Conservation (phyloP, 2,888 invertebrate genomes). For the Himalopsyche anomala region DNA sequence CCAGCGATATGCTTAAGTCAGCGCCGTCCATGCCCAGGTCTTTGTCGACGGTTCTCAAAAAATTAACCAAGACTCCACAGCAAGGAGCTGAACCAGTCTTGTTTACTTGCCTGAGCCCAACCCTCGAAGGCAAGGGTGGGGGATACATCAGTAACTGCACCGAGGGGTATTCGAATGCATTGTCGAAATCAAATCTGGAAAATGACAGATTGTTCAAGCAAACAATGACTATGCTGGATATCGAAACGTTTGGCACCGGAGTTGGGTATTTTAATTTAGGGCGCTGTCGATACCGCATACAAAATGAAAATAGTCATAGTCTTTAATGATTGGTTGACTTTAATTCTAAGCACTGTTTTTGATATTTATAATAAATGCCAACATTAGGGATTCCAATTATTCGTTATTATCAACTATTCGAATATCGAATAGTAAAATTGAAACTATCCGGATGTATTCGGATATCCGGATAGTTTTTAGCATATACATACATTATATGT, state of each 20-base stretch:
- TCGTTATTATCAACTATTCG: too few species aligned
- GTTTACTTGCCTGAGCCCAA: conserved; percentile 85
- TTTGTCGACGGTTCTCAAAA: conserved; percentile 82
- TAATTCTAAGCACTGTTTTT: too few species aligned
- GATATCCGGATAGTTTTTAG: too few species aligned
- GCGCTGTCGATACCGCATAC: too few species aligned
- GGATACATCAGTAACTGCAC: conserved; percentile 66
- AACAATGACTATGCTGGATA: conserved; percentile 78
- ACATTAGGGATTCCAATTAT: too few species aligned
- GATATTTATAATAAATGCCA: too few species aligned
- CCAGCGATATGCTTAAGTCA: conserved; percentile 86
- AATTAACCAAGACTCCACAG: conserved; percentile 77
- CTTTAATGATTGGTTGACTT: too few species aligned
- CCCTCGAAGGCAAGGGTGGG: conserved; percentile 70
- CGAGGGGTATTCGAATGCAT: conserved; percentile 76
- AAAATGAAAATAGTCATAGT: too few species aligned
- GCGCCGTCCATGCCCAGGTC: conserved; percentile 82
- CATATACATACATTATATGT: too few species aligned
- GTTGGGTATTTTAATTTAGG: background rate
- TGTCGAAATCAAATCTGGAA: conserved; percentile 77
- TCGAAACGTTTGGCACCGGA: background rate
- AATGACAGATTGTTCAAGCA: conserved; percentile 83
- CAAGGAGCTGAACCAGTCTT: conserved; percentile 88
- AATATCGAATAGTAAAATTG: too few species aligned
- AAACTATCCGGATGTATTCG: too few species aligned